phyloP scores from a whole-genome alignment of 2,888 invertebrate species.

The Trachelus stipa region DNA sequence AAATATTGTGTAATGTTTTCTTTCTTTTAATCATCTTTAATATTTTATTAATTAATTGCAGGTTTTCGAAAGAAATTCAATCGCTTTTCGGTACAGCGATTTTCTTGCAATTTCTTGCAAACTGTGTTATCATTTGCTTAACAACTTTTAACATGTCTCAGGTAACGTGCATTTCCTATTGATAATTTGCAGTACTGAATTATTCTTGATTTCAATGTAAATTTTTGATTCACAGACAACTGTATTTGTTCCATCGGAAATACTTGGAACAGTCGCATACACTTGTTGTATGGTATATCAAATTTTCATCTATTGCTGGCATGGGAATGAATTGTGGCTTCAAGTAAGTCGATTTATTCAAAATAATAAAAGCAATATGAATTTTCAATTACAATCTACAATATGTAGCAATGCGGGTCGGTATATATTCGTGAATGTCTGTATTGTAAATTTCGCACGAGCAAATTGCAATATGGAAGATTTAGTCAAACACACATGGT shows the following conservation, averaged over 20 bases:
- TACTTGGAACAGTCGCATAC: constrained; percentile 45
- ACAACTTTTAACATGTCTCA: constrained; percentile 49
- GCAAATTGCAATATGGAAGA: background rate
- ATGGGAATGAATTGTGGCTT: constrained; percentile 50
- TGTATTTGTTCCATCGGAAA: constrained; percentile 39
- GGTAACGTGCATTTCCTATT: constrained; percentile 27
- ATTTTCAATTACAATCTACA: too few species aligned
- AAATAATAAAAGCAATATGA: background rate
- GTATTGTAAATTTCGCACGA: constrained; percentile 2
- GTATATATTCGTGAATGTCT: background rate
- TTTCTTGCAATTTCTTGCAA: constrained; percentile 45
- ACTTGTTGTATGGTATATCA: constrained; percentile 51
- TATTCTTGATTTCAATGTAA: background rate
- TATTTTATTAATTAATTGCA: constrained; percentile 22
- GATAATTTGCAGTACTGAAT: background rate
- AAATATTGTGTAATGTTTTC: background rate
- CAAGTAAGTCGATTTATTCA: constrained; percentile 38
- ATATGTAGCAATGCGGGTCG: too few species aligned
- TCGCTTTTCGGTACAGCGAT: constrained; percentile 45
- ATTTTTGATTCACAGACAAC: constrained; percentile 35
- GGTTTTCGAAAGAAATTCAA: constrained; percentile 46
- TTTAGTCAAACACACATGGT: background rate
- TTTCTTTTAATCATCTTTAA: background rate
- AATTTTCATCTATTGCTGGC: constrained; percentile 54
- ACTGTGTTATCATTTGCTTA: constrained; percentile 50